Evolutionary conservation across 2,888 invertebrate genomes (phyloP).

Genomic region (Metopia argyrocephala): DNA sequence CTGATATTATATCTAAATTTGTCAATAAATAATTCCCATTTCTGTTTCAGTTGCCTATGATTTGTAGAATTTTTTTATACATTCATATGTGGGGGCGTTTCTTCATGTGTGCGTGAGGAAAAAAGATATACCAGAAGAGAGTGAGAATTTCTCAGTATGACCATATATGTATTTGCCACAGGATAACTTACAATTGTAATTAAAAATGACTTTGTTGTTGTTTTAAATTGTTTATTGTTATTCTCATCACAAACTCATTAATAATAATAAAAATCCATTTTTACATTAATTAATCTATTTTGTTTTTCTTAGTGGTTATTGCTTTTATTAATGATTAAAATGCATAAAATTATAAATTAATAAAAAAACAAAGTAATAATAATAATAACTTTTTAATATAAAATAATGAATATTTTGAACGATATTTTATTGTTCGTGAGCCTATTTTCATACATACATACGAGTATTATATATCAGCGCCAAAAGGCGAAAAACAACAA

Average conservation of each 20-base stretch:
- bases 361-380: conserved; percentile 34
- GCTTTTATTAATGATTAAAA: conserved; percentile 60
- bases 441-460: not conserved
- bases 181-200: conserved; percentile 60
- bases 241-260: conserved; percentile 16
- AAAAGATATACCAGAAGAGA: not conserved
- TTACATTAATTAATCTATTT: conserved; percentile 55
- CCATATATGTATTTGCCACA: conserved; percentile 46
- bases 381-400: not conserved
- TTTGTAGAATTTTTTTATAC: not conserved
- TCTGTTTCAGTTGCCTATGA: not conserved
- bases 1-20: no score
- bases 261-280: conserved; percentile 22
- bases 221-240: conserved; percentile 62
- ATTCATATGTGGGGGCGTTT: not conserved
- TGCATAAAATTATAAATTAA: conserved; percentile 61
- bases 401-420: no score
- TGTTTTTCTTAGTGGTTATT: not conserved
- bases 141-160: not conserved
- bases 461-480: conserved; percentile 15
- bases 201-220: conserved; percentile 64
- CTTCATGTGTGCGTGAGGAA: not conserved
- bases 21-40: not conserved
- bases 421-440: not conserved
- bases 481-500: conserved; percentile 49